phyloP scores from a whole-genome alignment of 1,140 invertebrate genomes.

The Gryllus bimaculatus region DNA sequence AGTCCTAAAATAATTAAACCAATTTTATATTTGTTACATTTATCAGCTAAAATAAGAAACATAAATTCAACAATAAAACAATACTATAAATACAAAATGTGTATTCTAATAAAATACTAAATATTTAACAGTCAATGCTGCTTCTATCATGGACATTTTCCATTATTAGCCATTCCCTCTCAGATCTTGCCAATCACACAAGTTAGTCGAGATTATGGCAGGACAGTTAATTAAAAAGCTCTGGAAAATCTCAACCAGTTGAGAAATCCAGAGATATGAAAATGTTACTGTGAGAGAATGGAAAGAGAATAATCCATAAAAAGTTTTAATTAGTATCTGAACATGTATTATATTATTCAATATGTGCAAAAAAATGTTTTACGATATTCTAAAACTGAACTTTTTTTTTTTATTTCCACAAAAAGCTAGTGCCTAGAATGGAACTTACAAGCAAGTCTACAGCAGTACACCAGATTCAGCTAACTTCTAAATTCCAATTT shows the following conservation, averaged over 20 bases:
- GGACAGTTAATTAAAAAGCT: constrained; percentile 8
- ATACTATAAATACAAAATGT: neutral
- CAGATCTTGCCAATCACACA: neutral
- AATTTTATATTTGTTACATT: neutral
- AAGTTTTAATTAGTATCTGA: no score
- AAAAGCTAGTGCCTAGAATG: no score
- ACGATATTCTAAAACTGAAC: no score
- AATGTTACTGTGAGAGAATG: neutral
- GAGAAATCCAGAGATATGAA: constrained; percentile 19
- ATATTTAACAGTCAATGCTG: neutral
- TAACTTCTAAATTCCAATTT: no score
- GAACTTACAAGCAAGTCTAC: no score
- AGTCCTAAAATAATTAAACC: no score
- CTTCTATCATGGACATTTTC: neutral
- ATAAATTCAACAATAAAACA: neutral
- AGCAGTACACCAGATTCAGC: no score
- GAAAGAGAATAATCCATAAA: neutral
- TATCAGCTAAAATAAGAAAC: neutral
- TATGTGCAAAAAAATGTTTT: no score
- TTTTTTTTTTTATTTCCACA: no score
- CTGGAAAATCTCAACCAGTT: constrained; percentile 21
- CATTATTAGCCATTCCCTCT: neutral
- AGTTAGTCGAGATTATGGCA: neutral
- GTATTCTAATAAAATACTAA: neutral
- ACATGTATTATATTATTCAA: no score